phyloP scores from a whole-genome alignment of 2,113 vertebrate genomes.

The Pandion haliaetus region DNA sequence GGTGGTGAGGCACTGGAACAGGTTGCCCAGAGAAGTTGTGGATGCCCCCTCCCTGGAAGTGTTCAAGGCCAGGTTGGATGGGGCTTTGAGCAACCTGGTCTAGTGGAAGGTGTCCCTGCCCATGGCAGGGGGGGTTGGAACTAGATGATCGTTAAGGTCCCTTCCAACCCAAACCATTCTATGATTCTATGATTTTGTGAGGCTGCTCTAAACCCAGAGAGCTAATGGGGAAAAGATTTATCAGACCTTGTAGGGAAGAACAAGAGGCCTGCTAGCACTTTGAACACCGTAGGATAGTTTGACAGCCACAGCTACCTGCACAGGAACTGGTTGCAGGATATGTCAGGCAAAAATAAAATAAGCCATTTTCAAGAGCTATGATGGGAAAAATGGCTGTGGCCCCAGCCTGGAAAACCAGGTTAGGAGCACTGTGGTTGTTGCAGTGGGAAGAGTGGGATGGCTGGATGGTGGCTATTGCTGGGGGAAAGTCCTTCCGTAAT shows the following conservation, averaged over 20 bases:
- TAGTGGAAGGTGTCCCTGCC: too few species aligned
- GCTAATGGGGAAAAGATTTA: not conserved
- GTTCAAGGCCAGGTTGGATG: too few species aligned
- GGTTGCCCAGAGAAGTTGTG: too few species aligned
- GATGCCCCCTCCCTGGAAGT: too few species aligned
- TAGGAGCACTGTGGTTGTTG: not conserved
- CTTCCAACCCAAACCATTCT: too few species aligned
- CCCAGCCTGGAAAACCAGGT: not conserved
- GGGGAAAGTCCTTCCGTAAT: not conserved
- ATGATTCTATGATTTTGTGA: not conserved
- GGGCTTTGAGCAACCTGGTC: too few species aligned
- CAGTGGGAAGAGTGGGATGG: not conserved
- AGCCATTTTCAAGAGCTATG: not conserved
- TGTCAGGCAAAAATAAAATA: not conserved
- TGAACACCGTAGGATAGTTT: not conserved
- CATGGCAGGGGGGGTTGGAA: too few species aligned
- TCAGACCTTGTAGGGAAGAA: not conserved
- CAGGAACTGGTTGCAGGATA: not conserved
- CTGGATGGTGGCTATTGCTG: not conserved
- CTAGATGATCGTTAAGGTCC: too few species aligned
- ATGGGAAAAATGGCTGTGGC: not conserved
- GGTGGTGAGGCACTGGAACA: too few species aligned
- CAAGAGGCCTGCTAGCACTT: not conserved
- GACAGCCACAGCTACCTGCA: not conserved
- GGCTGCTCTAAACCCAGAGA: not conserved